phyloP scores from a whole-genome alignment of 2,888 invertebrate genomes.

The Vannuccia rotundouncinata region DNA sequence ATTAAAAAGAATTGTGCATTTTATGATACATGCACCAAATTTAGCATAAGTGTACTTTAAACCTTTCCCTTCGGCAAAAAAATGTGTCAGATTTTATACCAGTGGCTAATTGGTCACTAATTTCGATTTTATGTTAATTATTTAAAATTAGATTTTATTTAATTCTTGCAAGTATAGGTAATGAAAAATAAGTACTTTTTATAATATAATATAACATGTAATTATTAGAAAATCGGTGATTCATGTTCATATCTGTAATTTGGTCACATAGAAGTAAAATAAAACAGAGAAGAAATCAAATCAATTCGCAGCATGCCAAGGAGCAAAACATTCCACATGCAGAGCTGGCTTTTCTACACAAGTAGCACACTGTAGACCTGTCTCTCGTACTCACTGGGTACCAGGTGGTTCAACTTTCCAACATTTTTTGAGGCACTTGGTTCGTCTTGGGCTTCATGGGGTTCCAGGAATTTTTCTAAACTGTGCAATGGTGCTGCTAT shows the following conservation, averaged over 20 bases:
- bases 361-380: slow-evolving; percentile 27
- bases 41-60: no score
- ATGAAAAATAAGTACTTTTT: slow-evolving; percentile 22
- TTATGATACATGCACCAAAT: no score
- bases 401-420: slow-evolving; percentile 29
- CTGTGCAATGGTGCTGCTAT: slow-evolving; percentile 3
- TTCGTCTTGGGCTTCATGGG: slow-evolving; percentile 2
- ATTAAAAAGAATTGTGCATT: no score
- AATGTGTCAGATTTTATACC: slow-evolving; percentile 10
- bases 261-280: not conserved
- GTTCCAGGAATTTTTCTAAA: slow-evolving; percentile 15
- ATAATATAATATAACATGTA: slow-evolving; percentile 20
- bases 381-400: slow-evolving; percentile 11
- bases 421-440: slow-evolving; percentile 18
- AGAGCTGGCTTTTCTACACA: slow-evolving; percentile 29
- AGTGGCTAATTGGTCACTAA: slow-evolving; percentile 1
- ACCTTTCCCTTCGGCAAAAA: not conserved
- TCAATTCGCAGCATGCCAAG: slow-evolving; percentile 13
- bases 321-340: slow-evolving; percentile 29
- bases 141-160: not conserved
- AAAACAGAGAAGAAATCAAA: no score
- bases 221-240: slow-evolving; percentile 16
- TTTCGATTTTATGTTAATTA: not conserved
- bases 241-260: slow-evolving; percentile 12
- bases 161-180: slow-evolving; percentile 27